phyloP scores from a whole-genome alignment of 2,113 vertebrate genomes.

The Actenoides lindsayi region DNA sequence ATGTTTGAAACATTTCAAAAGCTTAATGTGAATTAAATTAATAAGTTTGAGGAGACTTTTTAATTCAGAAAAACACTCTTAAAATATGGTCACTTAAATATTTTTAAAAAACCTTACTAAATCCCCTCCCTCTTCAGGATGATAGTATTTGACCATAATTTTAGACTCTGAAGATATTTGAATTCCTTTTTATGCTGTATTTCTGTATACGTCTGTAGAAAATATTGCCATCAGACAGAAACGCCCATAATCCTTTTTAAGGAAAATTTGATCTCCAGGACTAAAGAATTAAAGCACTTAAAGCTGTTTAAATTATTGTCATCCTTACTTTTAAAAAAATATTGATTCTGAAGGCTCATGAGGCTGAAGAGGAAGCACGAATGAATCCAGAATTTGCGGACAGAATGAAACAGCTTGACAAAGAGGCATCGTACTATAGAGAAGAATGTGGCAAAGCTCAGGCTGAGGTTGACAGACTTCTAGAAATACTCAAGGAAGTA shows the following conservation, averaged over 20 bases:
- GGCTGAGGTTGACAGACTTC: constrained; percentile 90
- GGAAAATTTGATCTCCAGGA: constrained; percentile 10
- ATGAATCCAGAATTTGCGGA: constrained; percentile 90
- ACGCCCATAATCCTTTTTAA: constrained; percentile 75
- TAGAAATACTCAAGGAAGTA: constrained; percentile 89
- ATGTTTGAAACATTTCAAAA: background rate
- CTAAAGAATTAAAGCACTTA: background rate
- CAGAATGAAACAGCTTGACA: constrained; percentile 89
- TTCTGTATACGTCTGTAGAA: background rate
- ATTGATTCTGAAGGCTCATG: constrained; percentile 84
- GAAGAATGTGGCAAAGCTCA: constrained; percentile 91
- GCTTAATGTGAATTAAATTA: background rate
- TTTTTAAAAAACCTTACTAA: background rate
- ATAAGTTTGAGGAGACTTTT: background rate
- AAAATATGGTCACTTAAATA: background rate
- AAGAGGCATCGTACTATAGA: constrained; percentile 90
- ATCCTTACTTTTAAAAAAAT: constrained; percentile 52
- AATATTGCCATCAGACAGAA: constrained; percentile 44
- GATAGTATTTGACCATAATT: background rate
- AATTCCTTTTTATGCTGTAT: background rate
- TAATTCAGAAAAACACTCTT: background rate
- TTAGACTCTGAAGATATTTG: background rate
- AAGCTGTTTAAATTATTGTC: constrained; percentile 38
- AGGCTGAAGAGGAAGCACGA: constrained; percentile 83
- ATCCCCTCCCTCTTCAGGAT: background rate